Base-by-base conservation (phyloP, 1,140 invertebrate species). In the Drosophila lacteicornis region DNA sequence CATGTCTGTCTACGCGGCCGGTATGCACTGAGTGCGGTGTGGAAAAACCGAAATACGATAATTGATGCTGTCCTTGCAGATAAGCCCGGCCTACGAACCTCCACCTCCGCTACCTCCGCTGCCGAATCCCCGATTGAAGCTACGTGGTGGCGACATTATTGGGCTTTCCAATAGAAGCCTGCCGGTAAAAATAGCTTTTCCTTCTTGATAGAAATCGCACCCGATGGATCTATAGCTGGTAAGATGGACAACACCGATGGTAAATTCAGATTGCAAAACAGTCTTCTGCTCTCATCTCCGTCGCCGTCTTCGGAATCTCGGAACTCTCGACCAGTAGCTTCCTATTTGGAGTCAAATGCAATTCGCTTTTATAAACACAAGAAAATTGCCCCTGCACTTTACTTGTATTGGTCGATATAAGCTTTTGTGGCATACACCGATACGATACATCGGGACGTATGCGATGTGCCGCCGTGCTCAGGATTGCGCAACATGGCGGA, bases 61-160 rank as follows among this genome's bases (percentile, higher is more conserved):
- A 65, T 17, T 27, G 4, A 40, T 17, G 15, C 42, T 11, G 13
- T 5, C 13, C 15, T 49, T 15, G 19, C 47, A 25, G 19, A 25
- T 22, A 56, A 40, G 8, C 8, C 17, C 13, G 8, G 13, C 13
- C 19, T 57, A 57, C 55, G 36, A 58, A 60, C 45, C 46, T 42
- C 25, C 40, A n/a, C 69, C 75, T 50, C 68, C 69, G 8, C 60
- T 60, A 15, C 73, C 75, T 50, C 68, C 69, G 8, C 60, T 60
- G 12, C 73, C 68, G 15, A 74, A 67, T 43, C 77, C 80, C 5
- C 77, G 68, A 50, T 63, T 63, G 36, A 63, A 63, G 50, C 63
- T 66, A 42, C 63, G 40, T 60, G 63, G 53, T 38, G 63, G 63
- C 19, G 63, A 59, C 63, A 67, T 60, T 38, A 15, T 59, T 25